phyloP scores from a whole-genome alignment of 2,113 vertebrate genomes.

The Menidia beryllina region DNA sequence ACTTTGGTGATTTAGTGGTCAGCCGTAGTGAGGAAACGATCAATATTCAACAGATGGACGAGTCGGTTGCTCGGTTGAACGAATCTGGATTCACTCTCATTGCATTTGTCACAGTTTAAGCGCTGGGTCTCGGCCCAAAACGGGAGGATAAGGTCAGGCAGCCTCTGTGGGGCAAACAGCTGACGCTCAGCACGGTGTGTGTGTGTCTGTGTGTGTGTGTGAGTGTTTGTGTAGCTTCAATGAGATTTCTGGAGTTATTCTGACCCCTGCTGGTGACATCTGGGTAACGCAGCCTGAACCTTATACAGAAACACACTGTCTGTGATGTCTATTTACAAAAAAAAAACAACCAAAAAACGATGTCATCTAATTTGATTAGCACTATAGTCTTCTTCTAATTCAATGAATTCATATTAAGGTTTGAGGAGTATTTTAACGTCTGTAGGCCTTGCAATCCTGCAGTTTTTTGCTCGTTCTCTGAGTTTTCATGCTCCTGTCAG shows the following conservation, averaged over 20 bases:
- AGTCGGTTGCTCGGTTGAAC: background rate
- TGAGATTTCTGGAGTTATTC: background rate
- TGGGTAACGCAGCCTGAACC: background rate
- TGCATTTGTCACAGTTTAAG: background rate
- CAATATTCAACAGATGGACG: background rate
- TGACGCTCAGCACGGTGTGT: background rate
- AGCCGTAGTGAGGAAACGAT: background rate
- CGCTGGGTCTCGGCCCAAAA: background rate
- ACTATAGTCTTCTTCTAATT: too few relatives aligned
- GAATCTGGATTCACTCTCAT: background rate
- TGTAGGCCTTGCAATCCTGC: too few relatives aligned
- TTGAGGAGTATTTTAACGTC: too few relatives aligned
- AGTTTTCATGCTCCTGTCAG: too few relatives aligned
- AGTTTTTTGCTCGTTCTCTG: too few relatives aligned
- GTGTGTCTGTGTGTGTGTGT: background rate
- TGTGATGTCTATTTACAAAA: too few relatives aligned
- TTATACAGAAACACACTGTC: background rate
- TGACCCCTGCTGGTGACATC: constrained; percentile 57
- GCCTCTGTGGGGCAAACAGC: constrained; percentile 17
- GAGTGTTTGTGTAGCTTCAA: background rate
- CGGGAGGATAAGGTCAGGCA: constrained; percentile 13
- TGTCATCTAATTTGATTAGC: too few relatives aligned
- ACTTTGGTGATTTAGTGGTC: background rate
- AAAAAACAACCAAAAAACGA: too few relatives aligned
- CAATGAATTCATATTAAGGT: too few relatives aligned